A percentile compares a stretch with the other conserved stretches of the same genome.
Evolutionary conservation across 1,140 invertebrate species (phyloP).

Genomic region (Cydia fagiglandana): DNA sequence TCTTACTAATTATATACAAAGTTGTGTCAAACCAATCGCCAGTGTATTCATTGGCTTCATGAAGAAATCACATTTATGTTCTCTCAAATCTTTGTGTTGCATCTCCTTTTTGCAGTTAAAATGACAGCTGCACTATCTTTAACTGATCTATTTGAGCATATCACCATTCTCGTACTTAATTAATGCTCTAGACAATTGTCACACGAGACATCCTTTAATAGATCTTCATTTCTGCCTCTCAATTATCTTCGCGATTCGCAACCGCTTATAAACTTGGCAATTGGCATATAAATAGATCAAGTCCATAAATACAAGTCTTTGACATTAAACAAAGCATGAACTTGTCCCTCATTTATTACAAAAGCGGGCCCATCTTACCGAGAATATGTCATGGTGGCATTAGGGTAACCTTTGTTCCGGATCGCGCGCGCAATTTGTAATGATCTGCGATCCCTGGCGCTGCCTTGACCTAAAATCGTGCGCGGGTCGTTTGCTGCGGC

Average conservation of each 20-base stretch:
- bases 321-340: slow-evolving; percentile 12
- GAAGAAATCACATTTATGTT: no score
- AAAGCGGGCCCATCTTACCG: background rate
- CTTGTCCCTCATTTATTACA: slow-evolving; percentile 27
- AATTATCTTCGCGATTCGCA: slow-evolving; percentile 1
- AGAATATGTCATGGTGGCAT: slow-evolving; percentile 36
- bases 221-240: background rate
- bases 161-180: background rate
- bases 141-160: background rate
- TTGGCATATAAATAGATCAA: slow-evolving; percentile 6
- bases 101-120: background rate
- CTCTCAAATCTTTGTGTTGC: no score
- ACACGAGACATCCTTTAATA: slow-evolving; percentile 13
- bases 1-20: no score
- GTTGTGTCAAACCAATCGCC: no score
- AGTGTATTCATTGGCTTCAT: no score
- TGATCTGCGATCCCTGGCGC: slow-evolving; percentile 51
- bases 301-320: background rate
- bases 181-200: slow-evolving; percentile 1
- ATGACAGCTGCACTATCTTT: background rate
- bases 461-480: slow-evolving; percentile 58
- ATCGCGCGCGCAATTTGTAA: slow-evolving; percentile 57
- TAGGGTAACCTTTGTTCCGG: slow-evolving; percentile 39
- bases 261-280: background rate
- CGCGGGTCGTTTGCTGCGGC: slow-evolving; percentile 37